A percentile compares a stretch with the other conserved stretches of the same genome.
Evolutionary conservation across 2,797 vertebrate species (phyloP).

Genomic region (Hirundo rustica): DNA sequence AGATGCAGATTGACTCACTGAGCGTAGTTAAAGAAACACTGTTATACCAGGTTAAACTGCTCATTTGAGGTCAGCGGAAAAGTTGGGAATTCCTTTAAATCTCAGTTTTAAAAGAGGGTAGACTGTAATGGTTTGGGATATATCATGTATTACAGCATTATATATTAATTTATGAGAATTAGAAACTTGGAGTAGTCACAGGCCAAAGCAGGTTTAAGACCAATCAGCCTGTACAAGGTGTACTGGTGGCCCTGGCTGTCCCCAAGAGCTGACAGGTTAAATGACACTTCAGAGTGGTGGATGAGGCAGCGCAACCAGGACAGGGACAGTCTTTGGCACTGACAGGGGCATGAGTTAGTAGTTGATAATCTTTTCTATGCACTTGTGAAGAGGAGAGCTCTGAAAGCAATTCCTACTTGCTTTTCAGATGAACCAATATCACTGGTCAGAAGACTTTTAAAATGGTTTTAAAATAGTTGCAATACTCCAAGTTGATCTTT

Average conservation of each 20-base stretch:
- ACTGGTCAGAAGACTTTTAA: background rate
- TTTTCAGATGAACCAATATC: background rate
- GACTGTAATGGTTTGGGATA: background rate
- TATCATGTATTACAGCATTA: background rate
- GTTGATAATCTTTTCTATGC: background rate
- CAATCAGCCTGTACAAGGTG: background rate
- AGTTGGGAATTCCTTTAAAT: background rate
- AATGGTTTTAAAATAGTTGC: background rate
- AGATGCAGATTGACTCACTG: background rate
- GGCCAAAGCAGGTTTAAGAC: background rate
- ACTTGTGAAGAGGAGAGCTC: background rate
- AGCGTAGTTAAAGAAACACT: conserved; percentile 1
- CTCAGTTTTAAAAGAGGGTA: background rate
- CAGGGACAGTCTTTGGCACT: background rate
- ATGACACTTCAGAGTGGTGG: background rate
- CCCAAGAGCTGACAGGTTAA: background rate
- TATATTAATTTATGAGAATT: background rate
- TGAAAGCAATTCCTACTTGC: background rate
- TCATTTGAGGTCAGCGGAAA: background rate
- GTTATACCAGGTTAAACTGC: background rate
- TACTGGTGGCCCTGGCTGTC: background rate
- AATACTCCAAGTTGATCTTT: background rate
- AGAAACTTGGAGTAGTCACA: background rate
- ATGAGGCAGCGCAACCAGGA: background rate
- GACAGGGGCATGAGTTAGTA: background rate